Base-by-base conservation (phyloP, 2,797 vertebrate species). In the Cichlasoma orientale region DNA sequence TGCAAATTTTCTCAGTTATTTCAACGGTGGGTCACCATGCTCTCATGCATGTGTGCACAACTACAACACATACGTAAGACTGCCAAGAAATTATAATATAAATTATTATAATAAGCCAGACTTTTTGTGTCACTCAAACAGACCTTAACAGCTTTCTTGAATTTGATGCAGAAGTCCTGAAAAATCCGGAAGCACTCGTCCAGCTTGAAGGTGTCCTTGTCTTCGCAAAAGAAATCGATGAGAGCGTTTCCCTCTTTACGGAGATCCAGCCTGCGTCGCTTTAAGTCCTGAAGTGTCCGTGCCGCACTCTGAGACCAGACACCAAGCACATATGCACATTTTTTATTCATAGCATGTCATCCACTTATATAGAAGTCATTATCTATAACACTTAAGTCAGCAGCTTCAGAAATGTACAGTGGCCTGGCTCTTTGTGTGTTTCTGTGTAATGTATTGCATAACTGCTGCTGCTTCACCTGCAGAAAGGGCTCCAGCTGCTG, bases 161-260 rank as follows among this genome's bases (percentile, higher is more conserved):
- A 99, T 91, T 96, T 97, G 74, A 96, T 71, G 81, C 98, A 99
- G 90, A 99, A 99, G 88, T 99, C 98, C 86, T 97, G 96, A 90
- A 99, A 99, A 92, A 99, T 99, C 92, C 97, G 97, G 88, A 99
- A 97, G 88, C 98, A 97, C 76, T 99, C 98, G 3, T 99, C 98
- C 90, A 99, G 92, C 84, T 98, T 99, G 92, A 99, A 98, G 1
- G 97, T 97, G 89, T 98, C 97, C 94, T 97, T 99, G 92, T 99
- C 98, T 94, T 99, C 98, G 80, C 98, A 99, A 90, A 99, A 98
- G 92, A 99, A 99, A 86, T 99, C 98, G 56, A 99, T 99, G 25
- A 99, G 97, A 56, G 96, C 76, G 19, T 96, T 97, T 47, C 97
- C 97, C 87, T 98, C 97, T 19, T 95, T 96, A 19, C 96, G 96